Evolutionary conservation across 2,113 vertebrate genomes (phyloP), one percentile per base, ranked within the genome.

Genomic region (Fregetta grallaria): DNA sequence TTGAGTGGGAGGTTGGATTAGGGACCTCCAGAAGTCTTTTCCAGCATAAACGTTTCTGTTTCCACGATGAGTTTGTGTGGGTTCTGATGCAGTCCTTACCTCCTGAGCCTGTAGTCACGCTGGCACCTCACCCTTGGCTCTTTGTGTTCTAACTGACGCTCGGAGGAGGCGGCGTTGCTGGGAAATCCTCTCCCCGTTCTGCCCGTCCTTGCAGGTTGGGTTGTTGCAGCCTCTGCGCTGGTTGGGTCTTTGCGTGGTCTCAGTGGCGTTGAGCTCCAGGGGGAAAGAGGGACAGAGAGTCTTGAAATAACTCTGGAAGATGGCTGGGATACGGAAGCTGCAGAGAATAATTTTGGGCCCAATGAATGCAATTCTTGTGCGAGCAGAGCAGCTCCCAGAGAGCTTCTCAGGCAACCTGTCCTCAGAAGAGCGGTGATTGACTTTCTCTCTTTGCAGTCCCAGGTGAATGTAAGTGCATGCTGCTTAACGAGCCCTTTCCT

Each of bases 301-400:
- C 52, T 19, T 9, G 52, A n/a, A 23, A 15, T 56, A 6, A 18
- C n/a, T n/a, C 42, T 10, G 49, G 79, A 13, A 34, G 9, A 3
- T 3, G n/a, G 9, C n/a, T n/a, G 36, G 42, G 38, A 6, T 30
- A 8, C 20, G 63, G 79, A 36, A 27, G 56, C 63, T 49, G 56
- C 21, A 5, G 72, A 20, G 72, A 18, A 13, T 8, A 21, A 18
- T 45, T 62, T n/a, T 7, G 56, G 59, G n/a, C 30, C 7, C 32
- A 1, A 3, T 10, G 36, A 14, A 45, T 3, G 23, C 18, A 3
- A 6, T 7, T 34, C 47, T 19, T 22, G 15, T 3, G 32, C 0
- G 25, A 65, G 59, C 52, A 14, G 4, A n/a, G 45, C 22, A 20
- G 70, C 38, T 38, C 52, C n/a, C 32, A 4, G 42, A 12, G 36